Base-by-base conservation (phyloP, 2,888 invertebrate genomes). In the Axea sp. region DNA sequence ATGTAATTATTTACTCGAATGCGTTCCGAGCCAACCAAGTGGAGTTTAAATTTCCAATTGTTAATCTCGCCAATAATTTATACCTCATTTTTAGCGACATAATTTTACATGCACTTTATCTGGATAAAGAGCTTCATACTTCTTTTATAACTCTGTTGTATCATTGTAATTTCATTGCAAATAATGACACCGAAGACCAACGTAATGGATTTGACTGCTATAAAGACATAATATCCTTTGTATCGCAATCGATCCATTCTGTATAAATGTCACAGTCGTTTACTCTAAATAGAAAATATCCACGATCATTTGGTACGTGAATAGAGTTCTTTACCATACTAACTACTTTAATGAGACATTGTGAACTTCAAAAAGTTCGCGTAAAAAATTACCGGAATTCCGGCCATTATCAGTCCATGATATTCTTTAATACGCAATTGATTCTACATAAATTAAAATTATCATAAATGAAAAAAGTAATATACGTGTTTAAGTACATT, bases 301-400 rank as follows among this genome's bases (percentile, higher is more conserved):
- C 30, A 26, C 37, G 30, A 45, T 60, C 69, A 45, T 60, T 60
- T 37, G 60, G n/a, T n/a, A 30, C 39, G 28, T 53, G 30, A 69
- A 60, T 37, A 9, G 37, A 60, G 53, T 53, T 59, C 53, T 35
- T 12, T 24, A 37, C 37, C 45, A 43, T 7, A 19, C 45, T 53
- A 60, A 60, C 51, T 60, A 53, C 60, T 69, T 60, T 69, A 60
- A 69, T 60, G 60, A 60, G 69, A 69, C 69, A 69, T 69, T 69
- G 60, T 69, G 31, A 51, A 37, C 45, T 37, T 60, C 37, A 12
- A 60, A 60, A 69, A 60, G 53, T 69, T 51, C 15, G 37, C 35
- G 12, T 9, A 28, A 60, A 69, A 68, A 69, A 35, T 60, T 41
- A 45, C 69, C 69, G 69, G 60, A 69, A 69, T 69, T 69, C 60